Evolutionary conservation across 2,113 vertebrate genomes (phyloP).

Genomic region (Brienomyrus brachyistius): DNA sequence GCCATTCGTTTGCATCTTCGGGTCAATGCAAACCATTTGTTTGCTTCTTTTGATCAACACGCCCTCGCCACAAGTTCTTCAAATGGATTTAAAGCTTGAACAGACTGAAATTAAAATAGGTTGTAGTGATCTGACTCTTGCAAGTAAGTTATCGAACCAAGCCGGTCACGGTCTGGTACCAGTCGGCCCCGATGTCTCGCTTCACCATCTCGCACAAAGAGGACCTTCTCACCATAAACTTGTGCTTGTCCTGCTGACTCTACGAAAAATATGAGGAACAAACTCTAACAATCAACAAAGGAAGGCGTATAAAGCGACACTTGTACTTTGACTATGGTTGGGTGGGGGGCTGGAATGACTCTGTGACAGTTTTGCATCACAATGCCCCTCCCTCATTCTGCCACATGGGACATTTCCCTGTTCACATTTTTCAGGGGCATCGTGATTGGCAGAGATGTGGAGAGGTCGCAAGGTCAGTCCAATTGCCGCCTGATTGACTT

Average conservation of each 20-base stretch:
- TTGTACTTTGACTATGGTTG: slow-evolving; percentile 9
- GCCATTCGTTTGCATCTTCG: neutral
- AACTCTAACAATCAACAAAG: slow-evolving; percentile 21
- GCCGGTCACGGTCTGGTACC: neutral
- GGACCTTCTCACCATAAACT: neutral
- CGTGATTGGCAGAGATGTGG: neutral
- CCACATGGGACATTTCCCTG: neutral
- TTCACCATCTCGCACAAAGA: neutral
- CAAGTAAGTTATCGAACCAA: neutral
- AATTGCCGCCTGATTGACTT: neutral
- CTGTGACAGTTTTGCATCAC: slow-evolving; percentile 11
- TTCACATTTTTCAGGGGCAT: neutral
- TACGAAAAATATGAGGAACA: neutral
- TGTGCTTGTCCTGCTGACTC: neutral
- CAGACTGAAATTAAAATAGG: neutral
- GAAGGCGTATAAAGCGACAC: neutral
- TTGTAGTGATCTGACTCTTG: neutral
- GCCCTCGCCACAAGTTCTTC: neutral
- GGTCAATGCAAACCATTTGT: neutral
- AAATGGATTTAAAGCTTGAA: neutral
- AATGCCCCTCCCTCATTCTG: neutral
- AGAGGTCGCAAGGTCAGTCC: neutral
- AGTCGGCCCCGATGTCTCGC: neutral
- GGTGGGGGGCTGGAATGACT: slow-evolving; percentile 2
- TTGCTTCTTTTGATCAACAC: neutral